Percentiles rank a stretch among this genome's conserved stretches.
Conservation (phyloP, 1,140 invertebrate species). For the Bathynomus jamesi region DNA sequence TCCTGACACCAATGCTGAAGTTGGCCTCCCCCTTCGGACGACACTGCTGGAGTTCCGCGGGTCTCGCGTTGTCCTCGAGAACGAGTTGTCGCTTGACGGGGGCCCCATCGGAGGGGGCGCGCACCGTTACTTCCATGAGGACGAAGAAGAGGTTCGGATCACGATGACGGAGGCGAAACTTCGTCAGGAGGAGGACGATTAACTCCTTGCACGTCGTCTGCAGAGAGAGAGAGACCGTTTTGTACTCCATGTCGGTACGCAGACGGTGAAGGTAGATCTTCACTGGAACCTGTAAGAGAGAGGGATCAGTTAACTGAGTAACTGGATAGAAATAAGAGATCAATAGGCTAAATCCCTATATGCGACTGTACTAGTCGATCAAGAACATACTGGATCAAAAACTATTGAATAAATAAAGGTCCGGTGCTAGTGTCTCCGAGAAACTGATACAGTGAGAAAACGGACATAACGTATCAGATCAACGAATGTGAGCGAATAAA, state of each 20-base stretch:
- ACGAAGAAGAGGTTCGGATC: constrained; percentile 84
- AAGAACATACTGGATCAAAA: too few species aligned
- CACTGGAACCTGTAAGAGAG: constrained; percentile 67
- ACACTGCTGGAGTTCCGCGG: constrained; percentile 79
- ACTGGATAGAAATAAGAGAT: too few species aligned
- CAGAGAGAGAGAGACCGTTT: constrained; percentile 75
- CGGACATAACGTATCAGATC: too few species aligned
- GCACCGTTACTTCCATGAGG: constrained; percentile 84
- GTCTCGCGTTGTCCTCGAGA: constrained; percentile 76
- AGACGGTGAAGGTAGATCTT: constrained; percentile 82
- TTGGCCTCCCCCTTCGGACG: constrained; percentile 71
- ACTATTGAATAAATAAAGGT: too few species aligned
- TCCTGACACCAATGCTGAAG: constrained; percentile 74
- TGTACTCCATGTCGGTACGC: constrained; percentile 84
- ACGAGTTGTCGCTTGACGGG: constrained; percentile 62
- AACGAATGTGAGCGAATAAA: too few species aligned
- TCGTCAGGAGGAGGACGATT: constrained; percentile 70
- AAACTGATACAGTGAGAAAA: too few species aligned
- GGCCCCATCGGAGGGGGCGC: constrained; percentile 46
- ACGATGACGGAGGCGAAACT: constrained; percentile 81
- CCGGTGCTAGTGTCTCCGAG: too few species aligned
- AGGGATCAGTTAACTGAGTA: neutral
- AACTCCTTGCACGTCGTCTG: constrained; percentile 78
- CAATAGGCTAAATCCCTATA: too few species aligned
- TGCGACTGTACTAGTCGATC: too few species aligned